These are phyloP conservation scores for Sceloporus undulatus DNA, from an alignment of 2,113 vertebrate genomes.

Conservation along the genomic window DNA sequence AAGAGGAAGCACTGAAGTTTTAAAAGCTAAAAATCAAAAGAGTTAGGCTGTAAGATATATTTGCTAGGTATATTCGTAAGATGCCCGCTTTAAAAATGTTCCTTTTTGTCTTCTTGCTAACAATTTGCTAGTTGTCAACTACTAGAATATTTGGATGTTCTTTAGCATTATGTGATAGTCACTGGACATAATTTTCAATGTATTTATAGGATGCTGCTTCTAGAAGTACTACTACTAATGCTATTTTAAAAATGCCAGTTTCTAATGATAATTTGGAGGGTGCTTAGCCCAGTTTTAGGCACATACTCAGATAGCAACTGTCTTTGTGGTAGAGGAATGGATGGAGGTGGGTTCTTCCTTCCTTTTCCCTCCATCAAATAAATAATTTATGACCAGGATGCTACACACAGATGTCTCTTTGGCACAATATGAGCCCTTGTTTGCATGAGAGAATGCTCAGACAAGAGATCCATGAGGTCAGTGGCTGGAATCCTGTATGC, in stretches of 20 bases:
- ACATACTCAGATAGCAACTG: not conserved
- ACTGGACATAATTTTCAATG: not conserved
- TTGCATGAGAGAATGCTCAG: not conserved
- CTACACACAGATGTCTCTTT: not conserved
- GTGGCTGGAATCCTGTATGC: too few species aligned
- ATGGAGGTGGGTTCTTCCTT: not conserved
- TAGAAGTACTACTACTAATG: not conserved
- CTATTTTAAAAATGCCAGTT: not conserved
- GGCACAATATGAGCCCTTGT: not conserved
- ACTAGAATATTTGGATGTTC: not conserved
- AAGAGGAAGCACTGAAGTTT: not conserved
- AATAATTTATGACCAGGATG: not conserved
- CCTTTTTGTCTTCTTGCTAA: not conserved
- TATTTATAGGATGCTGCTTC: not conserved
- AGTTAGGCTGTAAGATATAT: not conserved
- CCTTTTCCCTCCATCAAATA: too few species aligned
- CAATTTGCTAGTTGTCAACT: too few species aligned
- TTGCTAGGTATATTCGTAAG: not conserved
- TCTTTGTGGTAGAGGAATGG: not conserved
- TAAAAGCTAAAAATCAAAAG: not conserved
- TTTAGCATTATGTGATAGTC: not conserved
- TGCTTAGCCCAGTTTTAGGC: not conserved
- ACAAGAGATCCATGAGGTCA: not conserved
- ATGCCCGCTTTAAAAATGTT: not conserved
- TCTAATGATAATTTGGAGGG: not conserved